phyloP scores from a whole-genome alignment of 2,888 invertebrate genomes.

The Agrilus mali region DNA sequence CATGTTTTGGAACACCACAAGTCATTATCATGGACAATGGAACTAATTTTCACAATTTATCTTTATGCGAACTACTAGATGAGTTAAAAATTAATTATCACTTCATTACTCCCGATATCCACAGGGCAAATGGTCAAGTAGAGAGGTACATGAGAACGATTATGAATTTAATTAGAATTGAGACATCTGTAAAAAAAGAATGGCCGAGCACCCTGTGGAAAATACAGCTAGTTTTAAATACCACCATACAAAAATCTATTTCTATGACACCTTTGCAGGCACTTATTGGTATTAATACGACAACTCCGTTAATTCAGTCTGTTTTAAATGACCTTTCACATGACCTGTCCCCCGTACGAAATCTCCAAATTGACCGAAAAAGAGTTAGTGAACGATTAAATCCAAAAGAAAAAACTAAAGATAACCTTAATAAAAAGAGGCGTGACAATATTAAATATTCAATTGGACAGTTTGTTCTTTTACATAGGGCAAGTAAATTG shows the following conservation, averaged over 20 bases:
- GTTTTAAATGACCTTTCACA: no score
- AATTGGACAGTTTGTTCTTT: no score
- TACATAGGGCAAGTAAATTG: no score
- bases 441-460: no score
- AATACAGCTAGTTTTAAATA: constrained; percentile 7
- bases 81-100: constrained; percentile 5
- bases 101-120: neutral
- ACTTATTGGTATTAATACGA: constrained; percentile 10
- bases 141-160: no score
- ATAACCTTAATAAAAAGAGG: no score
- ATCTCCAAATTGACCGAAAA: no score
- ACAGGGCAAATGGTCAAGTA: neutral
- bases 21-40: constrained; percentile 8
- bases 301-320: no score
- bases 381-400: no score
- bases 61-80: constrained; percentile 4
- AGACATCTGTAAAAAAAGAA: constrained; percentile 1
- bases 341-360: no score
- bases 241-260: constrained; percentile 14
- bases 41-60: constrained; percentile 10
- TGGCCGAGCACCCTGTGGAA: constrained; percentile 7
- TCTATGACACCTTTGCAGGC: constrained; percentile 12
- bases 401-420: no score
- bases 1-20: constrained; percentile 8
- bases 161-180: constrained; percentile 5